phyloP scores from a whole-genome alignment of 2,113 vertebrate species.

The Trematomus loennbergii region DNA sequence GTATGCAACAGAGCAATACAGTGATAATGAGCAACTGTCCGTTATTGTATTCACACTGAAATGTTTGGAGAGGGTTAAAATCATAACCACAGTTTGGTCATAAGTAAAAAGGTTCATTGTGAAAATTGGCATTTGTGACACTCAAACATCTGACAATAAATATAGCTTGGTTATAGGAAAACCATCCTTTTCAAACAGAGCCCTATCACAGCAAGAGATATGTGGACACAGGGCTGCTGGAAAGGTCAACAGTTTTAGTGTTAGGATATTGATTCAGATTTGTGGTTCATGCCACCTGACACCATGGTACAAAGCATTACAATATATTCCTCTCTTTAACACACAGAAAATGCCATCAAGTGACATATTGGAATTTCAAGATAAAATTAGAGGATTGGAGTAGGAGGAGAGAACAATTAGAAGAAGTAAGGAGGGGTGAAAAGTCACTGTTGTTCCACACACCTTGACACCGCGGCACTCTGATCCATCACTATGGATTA shows the following conservation, averaged over 20 bases:
- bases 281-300: slow-evolving; percentile 54
- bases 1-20: slow-evolving; percentile 22
- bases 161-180: slow-evolving; percentile 9
- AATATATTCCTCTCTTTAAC: slow-evolving; percentile 2
- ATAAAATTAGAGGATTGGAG: slow-evolving; percentile 46
- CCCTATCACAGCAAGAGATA: slow-evolving; percentile 5
- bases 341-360: not conserved
- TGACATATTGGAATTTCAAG: slow-evolving; percentile 29
- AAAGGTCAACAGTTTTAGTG: slow-evolving; percentile 25
- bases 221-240: slow-evolving; percentile 6
- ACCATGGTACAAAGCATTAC: slow-evolving; percentile 50
- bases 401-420: slow-evolving; percentile 48
- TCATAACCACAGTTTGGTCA: not conserved
- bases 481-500: slow-evolving; percentile 83
- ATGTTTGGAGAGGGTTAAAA: not conserved
- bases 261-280: slow-evolving; percentile 43
- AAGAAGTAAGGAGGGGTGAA: slow-evolving; percentile 54
- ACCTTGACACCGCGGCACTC: slow-evolving; percentile 67
- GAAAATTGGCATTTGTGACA: not conserved
- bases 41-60: slow-evolving; percentile 12
- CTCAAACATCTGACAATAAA: not conserved
- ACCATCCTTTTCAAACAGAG: slow-evolving; percentile 2
- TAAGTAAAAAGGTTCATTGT: not conserved
- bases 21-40: slow-evolving; percentile 18
- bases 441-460: slow-evolving; percentile 54